Conservation (phyloP, 2,113 vertebrate genomes). For the Parotia lawesii region DNA sequence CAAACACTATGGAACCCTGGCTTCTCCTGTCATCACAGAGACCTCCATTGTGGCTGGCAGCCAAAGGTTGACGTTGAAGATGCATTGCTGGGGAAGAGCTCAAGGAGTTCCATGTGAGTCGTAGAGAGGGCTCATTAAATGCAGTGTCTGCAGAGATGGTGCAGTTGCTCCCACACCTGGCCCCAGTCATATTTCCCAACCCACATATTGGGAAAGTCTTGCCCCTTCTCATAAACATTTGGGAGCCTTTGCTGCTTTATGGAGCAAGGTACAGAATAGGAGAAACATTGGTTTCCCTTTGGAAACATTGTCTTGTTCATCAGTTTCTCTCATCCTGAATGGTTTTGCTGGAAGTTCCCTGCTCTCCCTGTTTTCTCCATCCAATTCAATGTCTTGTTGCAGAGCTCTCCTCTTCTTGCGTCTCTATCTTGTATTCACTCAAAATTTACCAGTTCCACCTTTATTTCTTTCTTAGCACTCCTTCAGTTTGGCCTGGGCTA, state of each 20-base stretch:
- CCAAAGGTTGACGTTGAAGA: background rate
- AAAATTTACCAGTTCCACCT: background rate
- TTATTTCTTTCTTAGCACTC: background rate
- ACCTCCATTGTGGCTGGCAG: background rate
- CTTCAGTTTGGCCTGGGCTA: background rate
- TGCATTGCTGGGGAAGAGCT: background rate
- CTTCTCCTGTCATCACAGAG: background rate
- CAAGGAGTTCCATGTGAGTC: background rate
- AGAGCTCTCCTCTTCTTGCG: background rate
- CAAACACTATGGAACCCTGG: background rate
- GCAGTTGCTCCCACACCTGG: background rate
- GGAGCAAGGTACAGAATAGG: background rate
- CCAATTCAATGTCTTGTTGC: background rate
- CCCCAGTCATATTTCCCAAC: background rate
- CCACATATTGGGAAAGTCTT: background rate
- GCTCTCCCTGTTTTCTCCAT: background rate
- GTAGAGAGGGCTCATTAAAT: rapidly evolving
- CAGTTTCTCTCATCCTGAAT: background rate
- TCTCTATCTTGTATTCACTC: background rate
- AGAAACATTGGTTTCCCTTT: background rate
- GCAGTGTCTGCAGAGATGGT: rapidly evolving
- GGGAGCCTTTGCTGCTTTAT: background rate
- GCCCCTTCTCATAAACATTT: background rate
- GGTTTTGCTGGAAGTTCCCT: background rate
- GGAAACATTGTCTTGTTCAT: background rate